phyloP scores from a whole-genome alignment of 2,113 vertebrate species.

The Oceanodroma tethys region DNA sequence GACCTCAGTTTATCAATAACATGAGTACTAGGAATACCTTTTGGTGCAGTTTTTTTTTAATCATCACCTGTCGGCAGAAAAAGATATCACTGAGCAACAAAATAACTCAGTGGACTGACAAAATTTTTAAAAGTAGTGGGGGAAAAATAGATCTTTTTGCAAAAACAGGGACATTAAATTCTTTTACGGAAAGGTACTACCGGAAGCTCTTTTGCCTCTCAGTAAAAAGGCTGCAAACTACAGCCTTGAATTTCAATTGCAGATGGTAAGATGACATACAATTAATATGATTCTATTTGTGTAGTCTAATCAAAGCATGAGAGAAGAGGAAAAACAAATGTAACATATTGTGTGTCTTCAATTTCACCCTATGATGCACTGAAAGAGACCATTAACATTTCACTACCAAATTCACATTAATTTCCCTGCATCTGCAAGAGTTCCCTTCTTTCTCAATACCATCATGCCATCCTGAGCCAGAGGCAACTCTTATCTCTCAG shows the following conservation, averaged over 20 bases:
- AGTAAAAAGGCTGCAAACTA: not conserved
- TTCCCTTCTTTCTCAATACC: not conserved
- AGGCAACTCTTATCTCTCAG: not conserved
- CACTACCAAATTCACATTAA: not conserved
- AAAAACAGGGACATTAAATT: not conserved
- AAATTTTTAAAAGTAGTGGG: not conserved
- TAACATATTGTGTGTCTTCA: not conserved
- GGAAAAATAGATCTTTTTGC: not conserved
- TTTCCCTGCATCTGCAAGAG: not conserved
- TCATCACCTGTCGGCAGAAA: not conserved
- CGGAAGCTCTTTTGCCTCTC: not conserved
- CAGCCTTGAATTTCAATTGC: conserved; percentile 8
- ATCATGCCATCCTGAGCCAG: not conserved
- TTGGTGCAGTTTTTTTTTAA: not conserved
- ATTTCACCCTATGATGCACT: not conserved
- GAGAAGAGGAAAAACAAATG: not conserved
- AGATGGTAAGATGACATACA: not conserved
- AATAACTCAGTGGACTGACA: not conserved
- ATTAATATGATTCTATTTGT: conserved; percentile 21
- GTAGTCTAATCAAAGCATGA: conserved; percentile 5
- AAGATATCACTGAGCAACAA: not conserved
- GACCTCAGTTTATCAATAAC: not conserved
- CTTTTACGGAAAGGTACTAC: not conserved
- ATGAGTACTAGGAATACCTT: not conserved
- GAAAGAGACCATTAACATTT: not conserved